Evolutionary conservation across 2,113 vertebrate species (phyloP).

Genomic region (Hypocryptadius cinnamomeus): DNA sequence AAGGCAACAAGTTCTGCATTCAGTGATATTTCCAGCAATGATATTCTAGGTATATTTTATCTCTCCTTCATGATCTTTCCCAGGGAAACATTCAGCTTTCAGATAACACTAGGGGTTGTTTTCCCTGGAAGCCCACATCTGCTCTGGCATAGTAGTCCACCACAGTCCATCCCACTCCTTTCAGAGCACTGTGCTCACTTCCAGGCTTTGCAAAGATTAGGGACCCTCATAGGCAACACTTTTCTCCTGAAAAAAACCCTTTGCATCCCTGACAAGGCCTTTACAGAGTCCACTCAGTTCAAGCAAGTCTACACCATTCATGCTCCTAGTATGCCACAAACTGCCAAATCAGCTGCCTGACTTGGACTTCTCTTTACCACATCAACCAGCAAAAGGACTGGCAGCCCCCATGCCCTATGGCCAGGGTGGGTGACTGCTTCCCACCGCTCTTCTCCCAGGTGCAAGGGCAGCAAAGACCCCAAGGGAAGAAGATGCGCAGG

Average conservation of each 20-base stretch:
- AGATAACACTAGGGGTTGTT: not conserved
- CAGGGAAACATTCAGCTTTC: not conserved
- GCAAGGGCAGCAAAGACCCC: not conserved
- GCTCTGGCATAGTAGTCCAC: accelerated
- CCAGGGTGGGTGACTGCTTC: not conserved
- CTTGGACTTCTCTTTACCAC: not conserved
- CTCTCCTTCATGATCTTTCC: not conserved
- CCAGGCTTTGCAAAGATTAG: not conserved
- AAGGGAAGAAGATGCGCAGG: not conserved
- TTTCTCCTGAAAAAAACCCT: not conserved
- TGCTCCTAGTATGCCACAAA: not conserved
- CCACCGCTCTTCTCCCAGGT: not conserved
- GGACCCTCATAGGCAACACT: not conserved
- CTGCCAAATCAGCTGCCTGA: not conserved
- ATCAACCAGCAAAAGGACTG: not conserved
- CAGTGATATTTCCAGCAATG: not conserved
- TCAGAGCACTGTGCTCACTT: not conserved
- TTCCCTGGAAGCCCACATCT: not conserved
- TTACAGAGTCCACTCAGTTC: not conserved
- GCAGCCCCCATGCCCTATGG: not conserved
- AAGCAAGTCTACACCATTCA: not conserved
- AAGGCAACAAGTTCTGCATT: not conserved
- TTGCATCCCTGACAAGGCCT: accelerated
- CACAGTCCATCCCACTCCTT: not conserved
- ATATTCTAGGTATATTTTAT: not conserved